phyloP scores from a whole-genome alignment of 2,113 vertebrate species.

The Paradoxurus hermaphroditus region DNA sequence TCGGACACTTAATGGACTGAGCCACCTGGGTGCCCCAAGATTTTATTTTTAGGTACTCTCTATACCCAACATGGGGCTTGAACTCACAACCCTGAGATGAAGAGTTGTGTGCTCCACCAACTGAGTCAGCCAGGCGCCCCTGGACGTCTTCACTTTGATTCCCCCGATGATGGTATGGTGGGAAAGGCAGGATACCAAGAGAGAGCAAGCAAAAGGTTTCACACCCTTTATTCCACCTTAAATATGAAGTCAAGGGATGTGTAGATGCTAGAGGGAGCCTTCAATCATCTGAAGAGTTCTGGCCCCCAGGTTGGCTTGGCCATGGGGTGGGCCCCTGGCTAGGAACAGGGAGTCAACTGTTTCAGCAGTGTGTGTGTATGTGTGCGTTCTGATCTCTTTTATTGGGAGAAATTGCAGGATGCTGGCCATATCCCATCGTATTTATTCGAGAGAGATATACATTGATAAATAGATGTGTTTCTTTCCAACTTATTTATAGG shows the following conservation, averaged over 20 bases:
- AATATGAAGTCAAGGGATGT: neutral
- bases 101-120: too few species aligned
- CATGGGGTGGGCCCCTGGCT: neutral
- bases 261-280: neutral
- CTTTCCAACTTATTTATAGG: neutral
- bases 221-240: neutral
- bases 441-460: neutral
- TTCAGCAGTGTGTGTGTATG: neutral
- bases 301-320: neutral
- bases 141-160: neutral
- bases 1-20: too few species aligned
- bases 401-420: neutral
- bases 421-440: neutral
- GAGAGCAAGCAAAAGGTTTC: neutral
- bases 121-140: too few species aligned
- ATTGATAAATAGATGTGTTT: neutral
- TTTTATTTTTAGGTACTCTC: too few species aligned
- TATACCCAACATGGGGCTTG: too few species aligned
- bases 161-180: too few species aligned
- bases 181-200: neutral
- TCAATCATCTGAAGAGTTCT: neutral
- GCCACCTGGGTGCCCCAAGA: too few species aligned
- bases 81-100: too few species aligned
- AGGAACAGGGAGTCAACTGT: neutral
- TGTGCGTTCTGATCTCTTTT: neutral